Percentiles rank a stretch among this genome's conserved stretches.
These are phyloP conservation scores for Trogon surrucura DNA, from an alignment of 2,113 vertebrate species.

Conservation along the genomic window DNA sequence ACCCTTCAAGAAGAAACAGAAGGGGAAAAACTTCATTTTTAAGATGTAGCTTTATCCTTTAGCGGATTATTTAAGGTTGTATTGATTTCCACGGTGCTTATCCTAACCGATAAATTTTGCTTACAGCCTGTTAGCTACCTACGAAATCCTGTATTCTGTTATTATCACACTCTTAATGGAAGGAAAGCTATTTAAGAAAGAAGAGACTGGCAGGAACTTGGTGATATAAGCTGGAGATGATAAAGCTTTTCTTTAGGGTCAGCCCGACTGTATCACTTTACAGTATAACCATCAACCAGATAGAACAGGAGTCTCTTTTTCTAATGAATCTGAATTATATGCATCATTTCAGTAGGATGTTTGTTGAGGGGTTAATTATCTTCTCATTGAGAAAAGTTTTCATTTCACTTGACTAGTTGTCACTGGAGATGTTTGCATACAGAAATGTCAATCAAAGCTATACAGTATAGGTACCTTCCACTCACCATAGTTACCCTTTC, in stretches of 20 bases:
- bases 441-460: background rate
- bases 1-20: background rate
- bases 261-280: background rate
- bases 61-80: background rate
- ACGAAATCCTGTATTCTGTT: background rate
- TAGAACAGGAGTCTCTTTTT: background rate
- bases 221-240: background rate
- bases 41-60: background rate
- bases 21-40: background rate
- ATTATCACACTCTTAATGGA: background rate
- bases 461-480: background rate
- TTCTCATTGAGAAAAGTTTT: constrained; percentile 18
- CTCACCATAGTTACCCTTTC: background rate
- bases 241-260: background rate
- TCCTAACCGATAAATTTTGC: background rate
- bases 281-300: background rate
- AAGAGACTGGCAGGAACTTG: background rate
- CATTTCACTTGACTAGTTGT: background rate
- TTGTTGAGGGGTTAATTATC: background rate
- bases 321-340: background rate
- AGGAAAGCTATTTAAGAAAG: background rate
- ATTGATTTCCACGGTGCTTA: background rate
- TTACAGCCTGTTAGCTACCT: background rate
- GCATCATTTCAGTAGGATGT: constrained; percentile 12
- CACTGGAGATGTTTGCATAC: background rate